phyloP scores from a whole-genome alignment of 2,797 vertebrate genomes.

The Channa striata region DNA sequence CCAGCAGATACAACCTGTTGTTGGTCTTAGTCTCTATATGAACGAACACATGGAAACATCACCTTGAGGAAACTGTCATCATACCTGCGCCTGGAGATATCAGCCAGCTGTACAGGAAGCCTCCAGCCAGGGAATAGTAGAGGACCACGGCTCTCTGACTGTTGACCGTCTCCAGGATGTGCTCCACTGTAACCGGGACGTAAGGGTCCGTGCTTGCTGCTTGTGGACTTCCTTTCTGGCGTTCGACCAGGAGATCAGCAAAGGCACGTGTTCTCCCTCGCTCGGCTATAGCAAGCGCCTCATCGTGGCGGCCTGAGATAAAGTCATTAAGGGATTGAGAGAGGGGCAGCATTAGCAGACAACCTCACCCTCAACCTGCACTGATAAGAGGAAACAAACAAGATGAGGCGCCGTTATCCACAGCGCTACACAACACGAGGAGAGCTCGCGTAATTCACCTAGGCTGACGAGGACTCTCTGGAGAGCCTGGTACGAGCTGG shows the following conservation, averaged over 20 bases:
- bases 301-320: constrained; percentile 85
- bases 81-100: constrained; percentile 94
- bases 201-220: constrained; percentile 86
- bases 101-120: constrained; percentile 97
- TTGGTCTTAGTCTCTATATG: too few relatives aligned
- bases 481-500: constrained; percentile 94
- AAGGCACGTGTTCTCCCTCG: constrained; percentile 94
- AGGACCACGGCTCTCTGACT: constrained; percentile 92
- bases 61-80: background rate
- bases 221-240: constrained; percentile 90
- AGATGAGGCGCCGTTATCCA: background rate
- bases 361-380: too few relatives aligned
- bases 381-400: background rate
- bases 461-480: constrained; percentile 96
- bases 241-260: constrained; percentile 94
- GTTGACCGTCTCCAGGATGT: constrained; percentile 92
- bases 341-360: too few relatives aligned
- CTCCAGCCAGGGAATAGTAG: constrained; percentile 95
- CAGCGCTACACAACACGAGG: background rate
- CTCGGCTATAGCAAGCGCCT: constrained; percentile 94
- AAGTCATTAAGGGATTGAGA: background rate
- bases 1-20: too few relatives aligned
- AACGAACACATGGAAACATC: too few relatives aligned
- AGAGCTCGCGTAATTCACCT: constrained; percentile 77
- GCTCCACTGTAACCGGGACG: constrained; percentile 92